A percentile compares a stretch with the other conserved stretches of the same genome.
Conservation (phyloP, 2,797 vertebrate species). For the Naso thynnoides region DNA sequence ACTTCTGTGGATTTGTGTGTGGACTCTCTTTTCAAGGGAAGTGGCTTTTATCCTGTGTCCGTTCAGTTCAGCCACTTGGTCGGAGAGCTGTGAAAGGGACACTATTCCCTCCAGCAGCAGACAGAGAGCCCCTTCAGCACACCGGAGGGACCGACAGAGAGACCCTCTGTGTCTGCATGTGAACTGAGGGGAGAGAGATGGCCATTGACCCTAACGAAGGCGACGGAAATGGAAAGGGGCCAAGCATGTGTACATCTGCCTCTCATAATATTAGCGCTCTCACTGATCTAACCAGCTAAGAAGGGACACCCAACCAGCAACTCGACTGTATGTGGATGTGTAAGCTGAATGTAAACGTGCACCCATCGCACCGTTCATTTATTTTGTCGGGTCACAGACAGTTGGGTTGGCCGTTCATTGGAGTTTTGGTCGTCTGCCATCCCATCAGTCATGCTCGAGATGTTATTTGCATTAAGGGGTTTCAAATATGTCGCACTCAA, state of each 20-base stretch:
- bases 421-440: background rate
- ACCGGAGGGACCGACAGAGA: conserved; percentile 65
- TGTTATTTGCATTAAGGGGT: conserved; percentile 2
- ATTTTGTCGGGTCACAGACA: background rate
- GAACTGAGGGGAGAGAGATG: conserved; percentile 62
- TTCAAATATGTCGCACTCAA: conserved; percentile 10
- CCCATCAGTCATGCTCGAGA: background rate
- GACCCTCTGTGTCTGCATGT: conserved; percentile 73
- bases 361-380: background rate
- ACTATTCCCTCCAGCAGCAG: conserved; percentile 74
- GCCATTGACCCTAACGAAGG: conserved; percentile 73
- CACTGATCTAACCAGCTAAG: conserved; percentile 47
- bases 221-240: conserved; percentile 78
- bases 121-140: conserved; percentile 80
- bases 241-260: conserved; percentile 76
- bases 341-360: background rate
- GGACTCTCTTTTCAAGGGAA: conserved; percentile 74
- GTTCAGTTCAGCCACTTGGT: conserved; percentile 71
- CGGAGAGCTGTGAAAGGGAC: conserved; percentile 78
- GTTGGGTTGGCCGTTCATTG: background rate
- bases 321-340: conserved; percentile 1
- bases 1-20: conserved; percentile 57
- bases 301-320: background rate
- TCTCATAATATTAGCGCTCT: conserved; percentile 79
- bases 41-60: conserved; percentile 82